Evolutionary conservation across 2,888 invertebrate species (phyloP).

Genomic region (Rhagophthalmus giganteus): DNA sequence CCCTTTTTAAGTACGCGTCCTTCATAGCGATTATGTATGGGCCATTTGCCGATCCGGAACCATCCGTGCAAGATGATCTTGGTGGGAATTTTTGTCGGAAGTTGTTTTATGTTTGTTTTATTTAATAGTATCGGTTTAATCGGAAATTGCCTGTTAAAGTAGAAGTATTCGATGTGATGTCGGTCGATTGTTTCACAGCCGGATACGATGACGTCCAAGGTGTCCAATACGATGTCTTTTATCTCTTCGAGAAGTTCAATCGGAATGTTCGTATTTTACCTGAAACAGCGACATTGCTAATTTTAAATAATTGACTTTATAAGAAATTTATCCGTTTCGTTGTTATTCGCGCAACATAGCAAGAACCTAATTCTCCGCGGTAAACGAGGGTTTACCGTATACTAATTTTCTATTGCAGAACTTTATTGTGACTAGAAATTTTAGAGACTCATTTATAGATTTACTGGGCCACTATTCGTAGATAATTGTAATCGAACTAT

Average conservation of each 20-base stretch:
- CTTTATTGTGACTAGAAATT: no score
- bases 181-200: constrained; percentile 13
- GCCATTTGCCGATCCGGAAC: constrained; percentile 9
- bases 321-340: no score
- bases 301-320: no score
- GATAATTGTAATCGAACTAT: no score
- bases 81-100: constrained; percentile 2
- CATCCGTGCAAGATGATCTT: constrained; percentile 26
- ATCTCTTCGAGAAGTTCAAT: constrained; percentile 13
- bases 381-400: no score
- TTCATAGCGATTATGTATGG: constrained; percentile 2
- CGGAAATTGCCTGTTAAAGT: constrained; percentile 10
- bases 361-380: no score
- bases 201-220: constrained; percentile 16
- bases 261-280: no score
- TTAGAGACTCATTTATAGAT: no score
- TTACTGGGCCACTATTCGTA: no score
- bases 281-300: no score
- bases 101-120: constrained; percentile 6
- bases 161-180: constrained; percentile 8
- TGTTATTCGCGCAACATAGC: no score
- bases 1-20: constrained; percentile 19
- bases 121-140: constrained; percentile 10
- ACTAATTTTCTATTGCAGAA: no score
- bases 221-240: constrained; percentile 7